phyloP scores from a whole-genome alignment of 2,888 invertebrate genomes.

The Ecliptopera silaceata region DNA sequence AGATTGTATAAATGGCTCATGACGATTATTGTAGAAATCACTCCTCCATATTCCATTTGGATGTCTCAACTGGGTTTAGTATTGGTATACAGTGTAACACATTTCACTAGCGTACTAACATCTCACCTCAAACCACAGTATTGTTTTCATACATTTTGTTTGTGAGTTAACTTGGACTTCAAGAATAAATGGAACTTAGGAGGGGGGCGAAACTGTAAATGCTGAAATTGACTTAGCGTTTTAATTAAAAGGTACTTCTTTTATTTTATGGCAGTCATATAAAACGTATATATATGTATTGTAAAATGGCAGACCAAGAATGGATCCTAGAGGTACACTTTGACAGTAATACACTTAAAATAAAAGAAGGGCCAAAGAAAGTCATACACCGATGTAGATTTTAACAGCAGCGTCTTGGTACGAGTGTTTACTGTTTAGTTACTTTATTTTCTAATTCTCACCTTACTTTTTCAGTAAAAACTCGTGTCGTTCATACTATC shows the following conservation, averaged over 20 bases:
- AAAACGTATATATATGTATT: conserved; percentile 17
- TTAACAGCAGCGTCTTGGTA: conserved; percentile 83
- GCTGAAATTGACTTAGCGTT: conserved; percentile 57
- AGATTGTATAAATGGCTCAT: conserved; percentile 21
- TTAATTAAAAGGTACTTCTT: conserved; percentile 49
- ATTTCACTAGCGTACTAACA: conserved; percentile 74
- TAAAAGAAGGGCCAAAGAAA: conserved; percentile 58
- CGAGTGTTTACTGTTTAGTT: conserved; percentile 66
- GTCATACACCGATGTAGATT: conserved; percentile 53
- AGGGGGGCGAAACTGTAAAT: conserved; percentile 77
- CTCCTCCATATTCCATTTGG: conserved; percentile 41
- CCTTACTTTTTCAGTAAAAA: conserved; percentile 44
- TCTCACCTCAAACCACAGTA: conserved; percentile 61
- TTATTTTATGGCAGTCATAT: conserved; percentile 37
- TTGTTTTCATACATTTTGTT: conserved; percentile 50
- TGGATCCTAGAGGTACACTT: conserved; percentile 34
- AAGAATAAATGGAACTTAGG: conserved; percentile 80
- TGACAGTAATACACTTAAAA: too few relatives aligned
- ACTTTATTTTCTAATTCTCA: conserved; percentile 60
- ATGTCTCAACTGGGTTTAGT: conserved; percentile 37
- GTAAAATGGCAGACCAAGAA: conserved; percentile 26
- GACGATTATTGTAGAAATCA: conserved; percentile 28
- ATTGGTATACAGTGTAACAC: conserved; percentile 46
- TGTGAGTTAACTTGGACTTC: conserved; percentile 77
- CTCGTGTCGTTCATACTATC: conserved; percentile 55